Evolutionary conservation across 2,113 vertebrate species (phyloP).

Genomic region (Colinus virginianus): DNA sequence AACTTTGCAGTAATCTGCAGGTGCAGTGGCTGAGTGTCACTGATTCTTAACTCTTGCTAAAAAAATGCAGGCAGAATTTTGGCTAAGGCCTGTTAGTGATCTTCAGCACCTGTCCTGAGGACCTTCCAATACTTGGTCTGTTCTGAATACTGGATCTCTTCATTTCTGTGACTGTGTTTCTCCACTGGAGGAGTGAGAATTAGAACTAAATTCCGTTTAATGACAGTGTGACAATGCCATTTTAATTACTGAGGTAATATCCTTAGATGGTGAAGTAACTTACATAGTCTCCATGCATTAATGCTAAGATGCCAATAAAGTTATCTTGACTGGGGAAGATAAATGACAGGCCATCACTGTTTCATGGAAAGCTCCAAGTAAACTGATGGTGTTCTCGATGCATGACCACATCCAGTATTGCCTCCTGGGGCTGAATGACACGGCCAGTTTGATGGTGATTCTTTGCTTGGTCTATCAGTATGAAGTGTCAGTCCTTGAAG

Average conservation of each 20-base stretch:
- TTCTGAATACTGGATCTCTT: not conserved
- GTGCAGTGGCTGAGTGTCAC: not conserved
- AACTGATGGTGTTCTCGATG: not conserved
- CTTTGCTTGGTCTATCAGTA: not conserved
- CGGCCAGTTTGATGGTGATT: not conserved
- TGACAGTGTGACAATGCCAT: not conserved
- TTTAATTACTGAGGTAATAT: not conserved
- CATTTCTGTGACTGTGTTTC: not conserved
- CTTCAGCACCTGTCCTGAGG: not conserved
- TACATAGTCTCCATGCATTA: accelerated
- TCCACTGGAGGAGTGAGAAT: not conserved
- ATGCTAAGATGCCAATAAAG: accelerated
- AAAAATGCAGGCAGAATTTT: not conserved
- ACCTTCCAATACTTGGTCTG: accelerated
- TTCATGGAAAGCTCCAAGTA: not conserved
- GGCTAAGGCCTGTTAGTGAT: not conserved
- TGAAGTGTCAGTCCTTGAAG: not conserved
- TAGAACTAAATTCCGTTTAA: not conserved
- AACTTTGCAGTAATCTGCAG: not conserved
- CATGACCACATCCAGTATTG: not conserved
- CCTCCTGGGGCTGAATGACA: not conserved
- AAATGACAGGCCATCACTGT: not conserved
- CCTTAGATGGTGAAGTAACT: accelerated
- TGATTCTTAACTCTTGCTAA: not conserved
- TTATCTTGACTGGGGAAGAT: not conserved